Evolutionary conservation across 2,797 vertebrate genomes (phyloP).

Genomic region (Silurus aristotelis): DNA sequence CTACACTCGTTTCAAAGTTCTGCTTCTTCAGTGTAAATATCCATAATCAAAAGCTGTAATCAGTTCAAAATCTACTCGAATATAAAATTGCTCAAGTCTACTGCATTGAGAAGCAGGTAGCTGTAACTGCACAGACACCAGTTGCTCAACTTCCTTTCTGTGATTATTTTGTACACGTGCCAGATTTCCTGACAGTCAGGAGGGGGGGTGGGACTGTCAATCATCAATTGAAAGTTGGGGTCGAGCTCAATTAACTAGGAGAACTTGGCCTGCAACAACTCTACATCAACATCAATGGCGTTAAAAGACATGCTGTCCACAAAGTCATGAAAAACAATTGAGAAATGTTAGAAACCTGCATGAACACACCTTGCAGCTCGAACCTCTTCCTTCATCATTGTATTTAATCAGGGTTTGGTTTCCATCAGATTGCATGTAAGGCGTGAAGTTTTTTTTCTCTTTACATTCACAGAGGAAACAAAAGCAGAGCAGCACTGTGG

Average conservation of each 20-base stretch:
- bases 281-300: not conserved
- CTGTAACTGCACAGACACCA: not conserved
- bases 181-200: not conserved
- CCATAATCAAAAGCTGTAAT: not conserved
- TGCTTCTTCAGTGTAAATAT: not conserved
- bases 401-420: conserved; percentile 79
- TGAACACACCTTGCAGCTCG: conserved; percentile 59
- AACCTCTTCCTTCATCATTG: conserved; percentile 76
- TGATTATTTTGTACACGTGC: not conserved
- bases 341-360: not conserved
- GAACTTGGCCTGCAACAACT: not conserved
- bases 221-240: not conserved
- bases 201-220: not conserved
- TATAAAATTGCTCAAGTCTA: not conserved
- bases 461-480: conserved; percentile 2
- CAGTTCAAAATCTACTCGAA: not conserved
- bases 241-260: not conserved
- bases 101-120: not conserved
- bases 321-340: not conserved
- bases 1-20: not conserved
- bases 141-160: not conserved
- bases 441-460: not conserved
- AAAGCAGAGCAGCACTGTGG: conserved; percentile 66
- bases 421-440: conserved; percentile 58
- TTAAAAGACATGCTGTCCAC: not conserved